phyloP scores from a whole-genome alignment of 2,797 vertebrate genomes.

The Xiphophorus birchmanni region DNA sequence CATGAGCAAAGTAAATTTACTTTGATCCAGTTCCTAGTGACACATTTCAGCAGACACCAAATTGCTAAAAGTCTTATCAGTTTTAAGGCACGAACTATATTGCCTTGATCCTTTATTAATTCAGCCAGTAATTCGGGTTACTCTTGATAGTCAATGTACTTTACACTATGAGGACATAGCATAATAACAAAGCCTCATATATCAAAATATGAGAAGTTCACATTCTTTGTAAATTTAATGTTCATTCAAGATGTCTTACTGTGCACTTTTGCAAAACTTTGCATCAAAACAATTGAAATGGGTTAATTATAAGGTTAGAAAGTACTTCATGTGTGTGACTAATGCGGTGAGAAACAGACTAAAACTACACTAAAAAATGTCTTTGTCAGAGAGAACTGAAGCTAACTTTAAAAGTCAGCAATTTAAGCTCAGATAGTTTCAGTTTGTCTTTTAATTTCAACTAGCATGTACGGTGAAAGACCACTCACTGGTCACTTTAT shows the following conservation, averaged over 20 bases:
- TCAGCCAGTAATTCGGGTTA: not conserved
- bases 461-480: not conserved
- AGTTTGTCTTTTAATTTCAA: not conserved
- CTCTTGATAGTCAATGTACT: not conserved
- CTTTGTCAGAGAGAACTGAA: not conserved
- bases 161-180: not conserved
- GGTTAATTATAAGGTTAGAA: not conserved
- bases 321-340: not conserved
- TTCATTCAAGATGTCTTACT: not conserved
- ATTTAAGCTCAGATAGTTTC: not conserved
- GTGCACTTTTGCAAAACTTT: not conserved
- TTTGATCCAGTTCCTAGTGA: constrained; percentile 28
- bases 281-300: not conserved
- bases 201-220: not conserved
- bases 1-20: constrained; percentile 49
- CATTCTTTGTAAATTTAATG: not conserved
- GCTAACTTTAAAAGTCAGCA: not conserved
- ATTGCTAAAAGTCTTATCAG: constrained; percentile 21
- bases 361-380: not conserved
- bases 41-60: constrained; percentile 44
- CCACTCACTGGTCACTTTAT: not conserved
- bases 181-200: not conserved
- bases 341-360: not conserved
- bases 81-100: not conserved
- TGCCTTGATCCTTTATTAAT: constrained; percentile 24